Conservation (phyloP, 2,797 vertebrate genomes). For the Brachyrhaphis roseni region DNA sequence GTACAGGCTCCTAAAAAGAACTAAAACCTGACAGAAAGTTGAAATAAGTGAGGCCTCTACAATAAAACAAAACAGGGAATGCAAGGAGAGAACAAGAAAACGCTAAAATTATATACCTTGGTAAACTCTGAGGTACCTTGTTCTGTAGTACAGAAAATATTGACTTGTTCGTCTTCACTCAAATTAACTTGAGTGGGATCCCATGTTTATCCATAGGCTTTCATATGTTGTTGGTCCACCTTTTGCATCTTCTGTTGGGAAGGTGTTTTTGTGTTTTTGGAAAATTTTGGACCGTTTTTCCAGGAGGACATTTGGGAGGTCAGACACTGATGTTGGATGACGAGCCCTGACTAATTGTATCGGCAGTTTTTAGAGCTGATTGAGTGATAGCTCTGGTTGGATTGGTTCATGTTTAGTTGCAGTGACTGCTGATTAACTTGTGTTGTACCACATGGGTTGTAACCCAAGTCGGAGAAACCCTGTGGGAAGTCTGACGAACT, state of each 20-base stretch:
- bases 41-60: background rate
- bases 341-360: background rate
- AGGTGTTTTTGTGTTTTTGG: background rate
- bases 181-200: background rate
- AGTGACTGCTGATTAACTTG: background rate
- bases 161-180: background rate
- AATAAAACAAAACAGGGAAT: background rate
- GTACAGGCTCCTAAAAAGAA: background rate
- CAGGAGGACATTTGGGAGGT: background rate
- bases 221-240: background rate
- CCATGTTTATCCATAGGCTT: background rate
- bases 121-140: background rate
- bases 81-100: background rate
- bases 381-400: background rate
- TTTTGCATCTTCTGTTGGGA: background rate
- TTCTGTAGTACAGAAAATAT: background rate
- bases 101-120: background rate
- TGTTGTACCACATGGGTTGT: background rate
- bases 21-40: background rate
- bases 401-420: background rate
- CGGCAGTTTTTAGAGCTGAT: background rate
- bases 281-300: background rate
- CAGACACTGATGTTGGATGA: background rate
- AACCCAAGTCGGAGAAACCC: background rate
- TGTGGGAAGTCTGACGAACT: background rate